Evolutionary conservation across 2,888 invertebrate genomes (phyloP), one percentile per base, ranked within the genome.

Genomic region (Autographa gamma): DNA sequence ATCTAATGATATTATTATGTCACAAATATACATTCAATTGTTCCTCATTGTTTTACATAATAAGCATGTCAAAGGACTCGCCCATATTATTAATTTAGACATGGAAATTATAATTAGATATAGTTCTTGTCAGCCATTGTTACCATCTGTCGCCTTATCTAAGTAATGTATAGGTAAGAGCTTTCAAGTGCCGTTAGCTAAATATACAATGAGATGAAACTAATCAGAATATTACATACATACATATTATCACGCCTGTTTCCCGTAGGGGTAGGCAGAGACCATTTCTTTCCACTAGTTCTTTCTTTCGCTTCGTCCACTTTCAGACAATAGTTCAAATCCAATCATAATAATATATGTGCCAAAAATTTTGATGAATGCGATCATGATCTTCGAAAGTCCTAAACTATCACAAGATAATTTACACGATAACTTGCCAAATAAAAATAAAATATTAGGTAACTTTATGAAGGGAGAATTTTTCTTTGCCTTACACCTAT

Each of bases 21-120:
- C 16, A 48, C n/a, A 3, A 16, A 7, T n/a, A 7, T n/a, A n/a
- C 48, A n/a, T n/a, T n/a, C 48, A 48, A 48, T 48, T 48, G 48
- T 48, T 48, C 48, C n/a, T n/a, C 48, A 48, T 48, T 48, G 48
- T 48, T n/a, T 48, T 7, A 48, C n/a, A 48, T 48, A 48, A n/a
- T 48, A 16, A 48, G n/a, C 48, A 48, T 48, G 6, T 48, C 48
- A 48, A 48, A 48, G n/a, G 16, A 48, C n/a, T n/a, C n/a, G 48
- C 7, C 5, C 16, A 48, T 48, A 48, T 48, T 48, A 48, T 48
- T 48, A 48, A 6, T 48, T n/a, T 16, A 48, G n/a, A 48, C 48
- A 48, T n/a, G 48, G 48, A 48, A 48, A n/a, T 48, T 4, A 48
- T 48, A 48, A n/a, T 48, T 5, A 48, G n/a, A 7, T 48, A 48